Conservation (phyloP, 1,140 invertebrate genomes). For the Drosophila lacertosa region DNA sequence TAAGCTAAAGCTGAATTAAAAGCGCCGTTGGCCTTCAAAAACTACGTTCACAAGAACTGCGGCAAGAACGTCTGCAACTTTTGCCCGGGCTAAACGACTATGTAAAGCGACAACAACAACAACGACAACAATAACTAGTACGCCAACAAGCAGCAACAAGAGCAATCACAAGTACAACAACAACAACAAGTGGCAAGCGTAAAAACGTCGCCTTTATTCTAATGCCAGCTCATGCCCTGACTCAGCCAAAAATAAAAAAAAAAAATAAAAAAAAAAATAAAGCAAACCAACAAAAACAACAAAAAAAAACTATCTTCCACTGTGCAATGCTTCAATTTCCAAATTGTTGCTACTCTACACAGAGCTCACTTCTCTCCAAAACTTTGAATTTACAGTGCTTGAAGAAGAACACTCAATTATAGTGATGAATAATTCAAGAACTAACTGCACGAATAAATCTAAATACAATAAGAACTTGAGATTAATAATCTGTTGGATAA, state of each 20-base stretch:
- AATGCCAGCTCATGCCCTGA: conserved; percentile 68
- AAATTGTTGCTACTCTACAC: conserved; percentile 6
- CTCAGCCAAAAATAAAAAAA: conserved; percentile 36
- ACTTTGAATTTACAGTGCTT: too few relatives aligned
- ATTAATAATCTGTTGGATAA: too few relatives aligned
- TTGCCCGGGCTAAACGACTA: conserved; percentile 62
- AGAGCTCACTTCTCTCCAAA: neutral
- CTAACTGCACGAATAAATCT: too few relatives aligned
- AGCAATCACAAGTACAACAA: conserved; percentile 14
- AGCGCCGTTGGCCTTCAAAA: conserved; percentile 54
- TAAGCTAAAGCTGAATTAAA: conserved; percentile 55
- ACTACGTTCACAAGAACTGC: conserved; percentile 11
- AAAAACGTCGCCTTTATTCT: conserved; percentile 74
- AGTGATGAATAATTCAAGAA: neutral
- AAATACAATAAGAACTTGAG: too few relatives aligned
- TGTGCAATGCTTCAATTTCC: neutral
- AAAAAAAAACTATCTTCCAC: neutral
- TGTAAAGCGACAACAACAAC: conserved; percentile 52
- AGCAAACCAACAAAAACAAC: neutral
- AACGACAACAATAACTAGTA: conserved; percentile 16
- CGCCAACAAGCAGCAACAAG: conserved; percentile 5
- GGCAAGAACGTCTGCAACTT: conserved; percentile 59
- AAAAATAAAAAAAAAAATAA: conserved; percentile 1
- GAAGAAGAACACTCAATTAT: too few relatives aligned
- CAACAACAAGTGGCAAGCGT: conserved; percentile 36